Evolutionary conservation across 2,113 vertebrate species (phyloP).

Genomic region (Elanoides forficatus): DNA sequence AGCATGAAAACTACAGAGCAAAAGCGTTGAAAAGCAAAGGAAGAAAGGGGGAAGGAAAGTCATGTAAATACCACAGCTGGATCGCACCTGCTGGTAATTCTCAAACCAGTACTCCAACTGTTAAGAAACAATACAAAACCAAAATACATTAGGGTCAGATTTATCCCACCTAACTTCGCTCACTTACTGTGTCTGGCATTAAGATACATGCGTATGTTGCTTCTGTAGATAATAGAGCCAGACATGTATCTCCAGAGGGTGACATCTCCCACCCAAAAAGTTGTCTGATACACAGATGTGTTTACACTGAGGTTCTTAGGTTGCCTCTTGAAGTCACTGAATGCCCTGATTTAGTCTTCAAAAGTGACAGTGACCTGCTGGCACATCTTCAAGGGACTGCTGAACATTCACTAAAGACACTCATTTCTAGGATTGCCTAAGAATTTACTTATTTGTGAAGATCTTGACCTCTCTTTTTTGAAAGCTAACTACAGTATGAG

Average conservation of each 20-base stretch:
- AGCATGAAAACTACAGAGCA: neutral
- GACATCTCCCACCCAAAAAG: neutral
- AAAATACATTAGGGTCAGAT: neutral
- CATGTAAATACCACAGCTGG: neutral
- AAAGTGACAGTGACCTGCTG: neutral
- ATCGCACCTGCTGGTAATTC: neutral
- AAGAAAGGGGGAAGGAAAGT: neutral
- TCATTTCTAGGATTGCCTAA: neutral
- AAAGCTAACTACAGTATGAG: neutral
- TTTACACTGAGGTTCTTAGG: neutral
- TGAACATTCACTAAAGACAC: neutral
- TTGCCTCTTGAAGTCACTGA: neutral
- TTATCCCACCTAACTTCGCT: neutral
- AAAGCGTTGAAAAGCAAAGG: neutral
- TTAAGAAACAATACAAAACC: neutral
- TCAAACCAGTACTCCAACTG: neutral
- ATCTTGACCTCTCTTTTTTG: neutral
- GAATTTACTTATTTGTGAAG: neutral
- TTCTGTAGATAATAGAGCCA: neutral
- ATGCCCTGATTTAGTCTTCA: neutral
- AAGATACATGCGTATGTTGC: neutral
- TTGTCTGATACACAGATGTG: neutral
- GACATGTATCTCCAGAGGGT: neutral
- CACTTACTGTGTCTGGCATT: neutral
- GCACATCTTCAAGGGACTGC: neutral